Base-by-base conservation (phyloP, 2,888 invertebrate species). In the Andrena dorsata region DNA sequence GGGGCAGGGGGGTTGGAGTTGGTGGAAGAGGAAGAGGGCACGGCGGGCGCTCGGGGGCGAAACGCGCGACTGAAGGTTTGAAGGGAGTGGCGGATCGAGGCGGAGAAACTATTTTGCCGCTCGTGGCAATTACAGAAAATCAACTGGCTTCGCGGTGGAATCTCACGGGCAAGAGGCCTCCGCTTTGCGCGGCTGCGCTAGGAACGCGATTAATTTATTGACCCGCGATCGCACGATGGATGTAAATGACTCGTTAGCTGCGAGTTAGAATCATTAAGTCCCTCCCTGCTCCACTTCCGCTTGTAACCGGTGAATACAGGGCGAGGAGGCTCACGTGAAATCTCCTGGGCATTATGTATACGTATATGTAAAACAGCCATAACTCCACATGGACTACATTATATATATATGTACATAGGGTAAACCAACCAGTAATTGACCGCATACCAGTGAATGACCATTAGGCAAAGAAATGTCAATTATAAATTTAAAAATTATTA, bases 161-260 rank as follows among this genome's bases (percentile, higher is more conserved):
- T 76, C 53, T 58, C 73, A 66, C 56, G 66, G 65, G 63, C 63
- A 58, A 65, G 58, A 64, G 35, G n/a, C 61, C 23, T 35, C 20
- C 0, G 26, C 7, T 16, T 47, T 66, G 49, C 69, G 56, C 68
- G 53, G 58, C 74, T 47, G 72, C 75, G 75, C 51, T 32, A 16
- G 49, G 47, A 26, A 26, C 58, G 47, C 72, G 70, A 81, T 83
- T 86, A 86, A 86, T 86, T 87, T 83, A 83, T 82, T 76, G 88
- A 81, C 75, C 75, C 72, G 68, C 72, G 61, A 86, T 87, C 85
- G 82, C 65, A 74, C 74, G 75, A 82, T 61, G 82, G 74, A 84
- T 79, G 35, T 13, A 41, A 82, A 70, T 75, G 77, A 61, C 72
- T 75, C 23, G 71, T 76, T 76, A 68, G 61, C 68, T 53, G 63